Conservation (phyloP, 2,113 vertebrate species). For the Heloderma charlesbogerti region DNA sequence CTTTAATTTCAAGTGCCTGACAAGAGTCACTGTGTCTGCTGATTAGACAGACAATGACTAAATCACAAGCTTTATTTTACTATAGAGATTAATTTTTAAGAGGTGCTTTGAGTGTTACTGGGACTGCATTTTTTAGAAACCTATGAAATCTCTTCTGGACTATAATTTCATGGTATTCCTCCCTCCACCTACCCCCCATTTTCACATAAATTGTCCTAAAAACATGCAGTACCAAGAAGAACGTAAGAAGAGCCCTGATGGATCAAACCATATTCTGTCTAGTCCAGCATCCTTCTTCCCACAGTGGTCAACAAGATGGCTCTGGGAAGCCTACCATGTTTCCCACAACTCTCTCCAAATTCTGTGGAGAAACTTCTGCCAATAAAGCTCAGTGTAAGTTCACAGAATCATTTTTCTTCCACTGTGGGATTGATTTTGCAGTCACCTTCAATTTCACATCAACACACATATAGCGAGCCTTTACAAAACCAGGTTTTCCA, state of each 20-base stretch:
- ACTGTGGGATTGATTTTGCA: background rate
- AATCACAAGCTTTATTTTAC: background rate
- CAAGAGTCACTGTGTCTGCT: background rate
- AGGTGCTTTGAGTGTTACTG: background rate
- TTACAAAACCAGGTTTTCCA: background rate
- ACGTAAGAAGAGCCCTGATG: no score
- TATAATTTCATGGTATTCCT: background rate
- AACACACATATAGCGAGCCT: background rate
- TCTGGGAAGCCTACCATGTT: no score
- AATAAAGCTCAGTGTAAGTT: background rate
- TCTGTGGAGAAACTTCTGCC: background rate
- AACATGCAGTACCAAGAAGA: no score
- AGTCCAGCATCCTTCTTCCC: no score
- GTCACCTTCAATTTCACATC: background rate
- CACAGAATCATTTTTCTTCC: background rate
- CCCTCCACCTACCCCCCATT: background rate
- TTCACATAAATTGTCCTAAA: background rate
- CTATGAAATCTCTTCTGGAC: background rate
- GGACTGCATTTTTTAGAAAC: background rate
- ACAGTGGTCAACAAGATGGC: no score
- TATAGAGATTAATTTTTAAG: background rate
- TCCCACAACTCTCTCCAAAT: background rate
- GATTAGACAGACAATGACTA: background rate
- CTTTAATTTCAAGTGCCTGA: background rate
- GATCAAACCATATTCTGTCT: no score